Conservation (phyloP, 2,888 invertebrate genomes). For the Drosophila mercatorum region DNA sequence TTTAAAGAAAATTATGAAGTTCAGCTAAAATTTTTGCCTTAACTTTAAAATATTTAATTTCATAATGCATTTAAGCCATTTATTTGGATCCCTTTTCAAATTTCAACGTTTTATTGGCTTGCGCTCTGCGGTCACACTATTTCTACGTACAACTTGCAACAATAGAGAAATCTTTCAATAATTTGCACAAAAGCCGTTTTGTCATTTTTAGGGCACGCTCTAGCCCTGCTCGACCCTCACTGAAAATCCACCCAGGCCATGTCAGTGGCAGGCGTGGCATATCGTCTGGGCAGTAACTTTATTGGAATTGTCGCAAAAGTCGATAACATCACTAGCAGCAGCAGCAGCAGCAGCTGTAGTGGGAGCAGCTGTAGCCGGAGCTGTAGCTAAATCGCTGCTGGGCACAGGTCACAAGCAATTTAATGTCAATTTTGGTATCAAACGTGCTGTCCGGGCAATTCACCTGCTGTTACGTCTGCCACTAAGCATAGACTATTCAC, state of each 20-base stretch:
- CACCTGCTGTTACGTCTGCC: conserved; percentile 62
- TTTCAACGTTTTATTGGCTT: conserved; percentile 1
- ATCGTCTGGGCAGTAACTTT: conserved; percentile 69
- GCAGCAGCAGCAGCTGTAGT: conserved; percentile 4
- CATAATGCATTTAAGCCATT: neutral
- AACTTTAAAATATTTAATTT: neutral
- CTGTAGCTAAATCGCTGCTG: conserved; percentile 23
- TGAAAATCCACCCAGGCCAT: conserved; percentile 4
- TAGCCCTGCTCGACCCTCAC: neutral
- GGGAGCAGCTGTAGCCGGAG: conserved; percentile 18
- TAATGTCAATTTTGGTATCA: conserved; percentile 80
- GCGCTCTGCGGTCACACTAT: conserved; percentile 15
- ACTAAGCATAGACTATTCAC: conserved; percentile 17
- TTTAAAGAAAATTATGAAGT: neutral
- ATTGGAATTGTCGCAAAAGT: conserved; percentile 81
- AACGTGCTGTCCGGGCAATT: conserved; percentile 70
- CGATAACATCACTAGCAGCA: conserved; percentile 67
- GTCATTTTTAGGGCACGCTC: conserved; percentile 51
- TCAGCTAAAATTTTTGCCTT: neutral
- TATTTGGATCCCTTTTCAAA: neutral
- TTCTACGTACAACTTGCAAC: conserved; percentile 25
- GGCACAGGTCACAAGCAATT: conserved; percentile 78
- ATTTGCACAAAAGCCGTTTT: conserved; percentile 57
- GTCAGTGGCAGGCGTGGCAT: conserved; percentile 49
- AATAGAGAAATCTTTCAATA: conserved; percentile 62